phyloP scores from a whole-genome alignment of 2,113 vertebrate species.

The Percina caprodes region DNA sequence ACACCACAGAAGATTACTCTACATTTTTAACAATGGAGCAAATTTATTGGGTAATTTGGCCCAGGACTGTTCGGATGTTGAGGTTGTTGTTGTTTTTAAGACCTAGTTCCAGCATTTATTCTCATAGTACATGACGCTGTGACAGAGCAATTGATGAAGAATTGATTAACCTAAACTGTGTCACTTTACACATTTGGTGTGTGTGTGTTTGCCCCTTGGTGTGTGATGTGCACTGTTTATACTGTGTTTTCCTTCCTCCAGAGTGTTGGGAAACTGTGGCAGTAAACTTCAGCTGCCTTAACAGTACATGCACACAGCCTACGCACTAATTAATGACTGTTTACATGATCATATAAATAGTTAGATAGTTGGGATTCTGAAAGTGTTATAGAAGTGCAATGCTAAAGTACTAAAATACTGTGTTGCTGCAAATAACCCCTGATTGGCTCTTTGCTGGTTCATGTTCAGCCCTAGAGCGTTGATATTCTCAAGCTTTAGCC shows the following conservation, averaged over 20 bases:
- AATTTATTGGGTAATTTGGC: conserved; percentile 50
- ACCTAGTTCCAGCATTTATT: conserved; percentile 42
- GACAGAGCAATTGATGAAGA: conserved; percentile 47
- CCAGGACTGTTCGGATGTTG: conserved; percentile 47
- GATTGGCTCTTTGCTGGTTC: neutral
- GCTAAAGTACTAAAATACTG: neutral
- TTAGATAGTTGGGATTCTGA: neutral
- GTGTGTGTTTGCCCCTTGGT: conserved; percentile 11
- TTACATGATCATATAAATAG: too few relatives aligned
- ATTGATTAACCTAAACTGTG: conserved; percentile 57
- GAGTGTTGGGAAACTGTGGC: conserved; percentile 8
- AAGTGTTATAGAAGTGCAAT: neutral
- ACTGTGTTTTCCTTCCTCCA: neutral
- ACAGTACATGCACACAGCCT: conserved; percentile 13
- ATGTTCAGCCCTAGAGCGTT: neutral
- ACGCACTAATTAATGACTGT: too few relatives aligned
- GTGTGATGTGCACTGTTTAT: conserved; percentile 8
- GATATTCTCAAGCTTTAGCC: neutral
- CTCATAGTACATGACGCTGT: neutral
- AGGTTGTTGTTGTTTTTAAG: conserved; percentile 34
- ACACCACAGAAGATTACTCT: conserved; percentile 59
- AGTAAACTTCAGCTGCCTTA: conserved; percentile 9
- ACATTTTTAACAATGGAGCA: conserved; percentile 67
- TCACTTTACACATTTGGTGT: conserved; percentile 46
- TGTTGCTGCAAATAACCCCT: neutral